These are phyloP conservation scores for Euclidia mi DNA, from an alignment of 2,888 invertebrate genomes.

Conservation along the genomic window DNA sequence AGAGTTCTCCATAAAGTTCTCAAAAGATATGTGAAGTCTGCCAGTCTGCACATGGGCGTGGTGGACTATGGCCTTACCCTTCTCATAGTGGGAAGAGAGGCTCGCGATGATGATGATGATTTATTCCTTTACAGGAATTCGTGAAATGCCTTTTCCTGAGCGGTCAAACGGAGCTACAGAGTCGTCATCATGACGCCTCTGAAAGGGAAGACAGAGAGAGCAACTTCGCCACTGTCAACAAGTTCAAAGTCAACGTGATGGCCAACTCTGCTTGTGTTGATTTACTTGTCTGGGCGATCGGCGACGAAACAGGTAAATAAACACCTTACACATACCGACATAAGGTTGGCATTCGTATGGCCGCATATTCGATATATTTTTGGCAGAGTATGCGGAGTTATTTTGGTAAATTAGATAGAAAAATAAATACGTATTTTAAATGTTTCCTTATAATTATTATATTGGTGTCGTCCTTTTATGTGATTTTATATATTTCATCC, in stretches of 20 bases:
- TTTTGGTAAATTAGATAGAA: too few species aligned
- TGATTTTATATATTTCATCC: background rate
- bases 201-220: constrained; percentile 95
- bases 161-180: constrained; percentile 98
- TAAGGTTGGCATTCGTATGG: background rate
- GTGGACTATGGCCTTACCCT: too few species aligned
- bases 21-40: too few species aligned
- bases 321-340: constrained; percentile 10
- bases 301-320: constrained; percentile 96
- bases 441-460: background rate
- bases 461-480: background rate
- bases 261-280: constrained; percentile 99
- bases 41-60: too few species aligned
- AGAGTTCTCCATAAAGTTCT: too few species aligned
- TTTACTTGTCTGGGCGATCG: constrained; percentile 99
- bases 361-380: background rate
- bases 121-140: constrained; percentile 91
- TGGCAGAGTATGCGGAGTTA: too few species aligned
- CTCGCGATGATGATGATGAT: background rate
- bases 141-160: constrained; percentile 96
- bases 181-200: constrained; percentile 95
- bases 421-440: too few species aligned
- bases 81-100: too few species aligned
- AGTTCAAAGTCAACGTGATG: constrained; percentile 98
- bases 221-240: constrained; percentile 95